These are phyloP conservation scores for Zingel zingel DNA, from an alignment of 2,113 vertebrate species.

Conservation along the genomic window DNA sequence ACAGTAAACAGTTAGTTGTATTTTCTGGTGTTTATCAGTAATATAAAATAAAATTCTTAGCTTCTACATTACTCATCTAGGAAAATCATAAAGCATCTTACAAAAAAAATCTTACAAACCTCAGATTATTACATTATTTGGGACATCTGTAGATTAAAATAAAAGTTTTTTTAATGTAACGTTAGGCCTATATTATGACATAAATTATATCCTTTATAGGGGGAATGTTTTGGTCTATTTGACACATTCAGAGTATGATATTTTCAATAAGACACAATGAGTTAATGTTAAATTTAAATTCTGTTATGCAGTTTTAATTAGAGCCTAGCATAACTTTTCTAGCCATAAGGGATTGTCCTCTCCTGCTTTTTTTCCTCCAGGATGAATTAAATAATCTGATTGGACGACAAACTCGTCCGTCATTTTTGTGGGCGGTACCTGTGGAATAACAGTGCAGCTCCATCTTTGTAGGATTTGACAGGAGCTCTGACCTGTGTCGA, in stretches of 20 bases:
- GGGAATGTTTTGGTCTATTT: background rate
- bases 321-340: background rate
- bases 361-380: background rate
- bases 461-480: conserved; percentile 85
- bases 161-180: no score
- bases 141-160: no score
- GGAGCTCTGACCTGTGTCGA: conserved; percentile 81
- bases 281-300: background rate
- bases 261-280: background rate
- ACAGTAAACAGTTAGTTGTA: no score
- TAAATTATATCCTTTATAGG: no score
- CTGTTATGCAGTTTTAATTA: background rate
- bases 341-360: conserved; percentile 15
- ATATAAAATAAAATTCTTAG: no score
- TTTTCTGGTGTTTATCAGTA: no score
- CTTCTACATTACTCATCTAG: no score
- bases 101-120: no score
- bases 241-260: fast-evolving
- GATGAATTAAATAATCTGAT: conserved; percentile 52
- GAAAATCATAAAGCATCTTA: no score
- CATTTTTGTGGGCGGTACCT: conserved; percentile 74
- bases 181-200: no score
- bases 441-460: conserved; percentile 78
- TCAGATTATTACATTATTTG: no score
- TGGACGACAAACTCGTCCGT: conserved; percentile 64